Base-by-base conservation (phyloP, 2,888 invertebrate species). In the Neoscelio sp. region DNA sequence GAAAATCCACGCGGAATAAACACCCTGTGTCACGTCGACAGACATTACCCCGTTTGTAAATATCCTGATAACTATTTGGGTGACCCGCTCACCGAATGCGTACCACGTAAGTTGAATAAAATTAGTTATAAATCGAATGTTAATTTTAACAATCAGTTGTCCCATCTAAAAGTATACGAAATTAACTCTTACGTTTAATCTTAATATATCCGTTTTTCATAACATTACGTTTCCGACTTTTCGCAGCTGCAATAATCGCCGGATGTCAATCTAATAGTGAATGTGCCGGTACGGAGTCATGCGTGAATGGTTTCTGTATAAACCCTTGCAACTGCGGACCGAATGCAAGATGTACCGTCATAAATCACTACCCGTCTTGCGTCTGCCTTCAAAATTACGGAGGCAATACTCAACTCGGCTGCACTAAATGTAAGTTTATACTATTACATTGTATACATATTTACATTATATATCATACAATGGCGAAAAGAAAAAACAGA, bases 271-370 rank as follows among this genome's bases (percentile, higher is more conserved):
- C 95, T 0, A 95, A 95, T 88, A 93, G 94, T 4, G 96, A 97
- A 80, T 98, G 97, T 88, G 94, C 96, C 2, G 91, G 94, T 70
- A 94, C 95, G 26, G 95, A 96, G 91, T 95, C 97, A 0, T 98
- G 97, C 87, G 93, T 97, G 58, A 97, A 97, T 86, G 92, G 93
- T 28, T 92, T 93, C 13, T 97, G 97, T 87, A 93, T 95, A 6
- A 95, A 94, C 86, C 97, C 97, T 0, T 97, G 97, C 87, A 95
- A 95, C 85, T 97, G 97, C 85, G 97, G 97, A 48, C 92, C 93
- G 1, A 94, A 96, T 86, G 94, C 97, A 2, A 95, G 96, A 83
- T 98, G 98, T 88, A 92, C 92, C 73, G 96, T 97, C 7, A 92
- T 93, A 58, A 94, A 96, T 89, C 97, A 98, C 88, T 96, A 96